These are phyloP conservation scores for Pachyramphus minor DNA, from an alignment of 2,113 vertebrate genomes.

Conservation along the genomic window DNA sequence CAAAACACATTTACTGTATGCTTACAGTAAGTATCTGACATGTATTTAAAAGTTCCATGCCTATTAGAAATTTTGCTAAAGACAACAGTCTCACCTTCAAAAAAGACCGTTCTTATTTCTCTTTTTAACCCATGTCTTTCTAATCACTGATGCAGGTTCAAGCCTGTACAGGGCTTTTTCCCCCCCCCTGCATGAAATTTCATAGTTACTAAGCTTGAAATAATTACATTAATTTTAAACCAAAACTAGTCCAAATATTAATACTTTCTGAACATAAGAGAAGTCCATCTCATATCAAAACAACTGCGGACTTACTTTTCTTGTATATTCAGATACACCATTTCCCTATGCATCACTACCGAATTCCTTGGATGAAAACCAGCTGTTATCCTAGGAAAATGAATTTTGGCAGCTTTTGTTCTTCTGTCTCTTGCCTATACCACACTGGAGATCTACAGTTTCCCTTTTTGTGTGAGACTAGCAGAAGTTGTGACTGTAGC, in stretches of 20 bases:
- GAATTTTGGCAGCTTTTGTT: neutral
- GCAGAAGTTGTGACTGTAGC: neutral
- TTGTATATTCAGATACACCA: neutral
- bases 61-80: neutral
- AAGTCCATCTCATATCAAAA: neutral
- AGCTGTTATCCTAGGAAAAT: neutral
- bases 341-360: neutral
- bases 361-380: neutral
- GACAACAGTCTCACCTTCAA: neutral
- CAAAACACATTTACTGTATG: neutral
- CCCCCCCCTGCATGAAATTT: neutral
- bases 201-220: neutral
- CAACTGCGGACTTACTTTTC: neutral
- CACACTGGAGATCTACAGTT: neutral
- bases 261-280: neutral
- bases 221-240: neutral
- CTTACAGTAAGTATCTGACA: neutral
- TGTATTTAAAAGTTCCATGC: neutral
- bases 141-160: neutral
- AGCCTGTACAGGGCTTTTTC: rapidly evolving
- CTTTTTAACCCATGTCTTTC: neutral
- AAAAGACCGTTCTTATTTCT: neutral
- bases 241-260: neutral
- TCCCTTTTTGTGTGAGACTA: neutral
- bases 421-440: neutral